These are phyloP conservation scores for Rugalucina vietnamica DNA, from an alignment of 2,888 invertebrate genomes.

Conservation along the genomic window DNA sequence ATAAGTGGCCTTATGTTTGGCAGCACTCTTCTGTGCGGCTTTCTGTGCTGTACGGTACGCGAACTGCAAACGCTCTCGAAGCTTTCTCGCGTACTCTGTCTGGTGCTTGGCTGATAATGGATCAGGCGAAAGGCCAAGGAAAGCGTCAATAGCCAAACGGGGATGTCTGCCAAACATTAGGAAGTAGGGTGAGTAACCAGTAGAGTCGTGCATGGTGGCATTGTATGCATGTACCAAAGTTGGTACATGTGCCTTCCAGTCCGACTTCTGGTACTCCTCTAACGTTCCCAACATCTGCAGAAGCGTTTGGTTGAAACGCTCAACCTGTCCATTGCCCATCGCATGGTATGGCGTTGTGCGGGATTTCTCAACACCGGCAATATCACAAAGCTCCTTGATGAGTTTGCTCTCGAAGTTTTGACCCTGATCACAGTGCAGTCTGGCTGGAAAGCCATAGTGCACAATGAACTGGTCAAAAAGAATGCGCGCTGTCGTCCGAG, in stretches of 20 bases:
- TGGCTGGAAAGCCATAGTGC: slow-evolving; percentile 18
- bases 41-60: not conserved
- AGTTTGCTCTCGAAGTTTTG: not conserved
- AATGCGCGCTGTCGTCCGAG: slow-evolving; percentile 32
- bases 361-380: slow-evolving; percentile 31
- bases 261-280: slow-evolving; percentile 20
- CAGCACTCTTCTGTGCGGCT: not conserved
- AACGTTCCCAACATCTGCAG: slow-evolving; percentile 37
- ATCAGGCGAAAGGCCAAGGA: not conserved
- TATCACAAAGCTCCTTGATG: slow-evolving; percentile 14
- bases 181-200: slow-evolving; percentile 43
- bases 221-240: slow-evolving; percentile 38
- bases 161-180: slow-evolving; percentile 51
- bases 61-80: not conserved
- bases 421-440: slow-evolving; percentile 10
- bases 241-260: slow-evolving; percentile 41
- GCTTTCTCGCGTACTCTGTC: slow-evolving; percentile 5
- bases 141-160: slow-evolving; percentile 39
- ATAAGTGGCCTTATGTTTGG: too few relatives aligned
- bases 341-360: slow-evolving; percentile 53
- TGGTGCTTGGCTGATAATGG: not conserved
- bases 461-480: slow-evolving; percentile 8
- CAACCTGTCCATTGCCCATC: slow-evolving; percentile 49
- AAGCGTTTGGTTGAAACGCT: slow-evolving; percentile 46
- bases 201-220: slow-evolving; percentile 31